phyloP scores from a whole-genome alignment of 1,140 invertebrate species.

The Araneus ventricosus region DNA sequence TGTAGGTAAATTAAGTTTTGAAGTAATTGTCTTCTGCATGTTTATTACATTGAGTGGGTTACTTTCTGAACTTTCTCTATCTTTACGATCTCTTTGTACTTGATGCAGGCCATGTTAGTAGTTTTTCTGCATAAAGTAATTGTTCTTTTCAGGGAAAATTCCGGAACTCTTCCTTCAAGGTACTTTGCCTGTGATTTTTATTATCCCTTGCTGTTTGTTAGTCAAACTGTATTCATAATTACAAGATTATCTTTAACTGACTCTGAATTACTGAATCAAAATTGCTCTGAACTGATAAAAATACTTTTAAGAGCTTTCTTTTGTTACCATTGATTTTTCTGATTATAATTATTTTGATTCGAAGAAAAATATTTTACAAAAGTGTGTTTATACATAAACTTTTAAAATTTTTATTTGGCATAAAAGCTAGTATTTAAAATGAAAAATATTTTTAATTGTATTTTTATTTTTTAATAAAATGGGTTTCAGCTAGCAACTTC shows the following conservation, averaged over 20 bases:
- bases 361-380: too few relatives aligned
- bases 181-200: slow-evolving; percentile 74
- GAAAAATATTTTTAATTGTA: too few relatives aligned
- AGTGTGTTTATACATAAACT: too few relatives aligned
- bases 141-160: slow-evolving; percentile 75
- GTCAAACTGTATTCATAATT: slow-evolving; percentile 75
- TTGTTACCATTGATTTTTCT: neutral
- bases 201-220: slow-evolving; percentile 72
- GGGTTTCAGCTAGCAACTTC: too few relatives aligned
- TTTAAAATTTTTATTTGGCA: too few relatives aligned
- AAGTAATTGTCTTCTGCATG: slow-evolving; percentile 72
- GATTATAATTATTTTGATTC: too few relatives aligned
- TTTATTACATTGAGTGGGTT: slow-evolving; percentile 75
- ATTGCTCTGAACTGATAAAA: neutral
- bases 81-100: slow-evolving; percentile 67
- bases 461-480: too few relatives aligned
- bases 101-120: slow-evolving; percentile 72
- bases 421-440: too few relatives aligned
- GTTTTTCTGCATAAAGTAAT: slow-evolving; percentile 74
- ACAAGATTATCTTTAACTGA: slow-evolving; percentile 12
- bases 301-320: slow-evolving; percentile 4
- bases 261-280: neutral
- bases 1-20: slow-evolving; percentile 32
- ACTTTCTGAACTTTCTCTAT: slow-evolving; percentile 72
- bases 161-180: slow-evolving; percentile 75